A percentile compares a stretch with the other conserved stretches of the same genome.
Evolutionary conservation across 1,140 invertebrate genomes (phyloP).

Genomic region (Acromyrmex charruanus): DNA sequence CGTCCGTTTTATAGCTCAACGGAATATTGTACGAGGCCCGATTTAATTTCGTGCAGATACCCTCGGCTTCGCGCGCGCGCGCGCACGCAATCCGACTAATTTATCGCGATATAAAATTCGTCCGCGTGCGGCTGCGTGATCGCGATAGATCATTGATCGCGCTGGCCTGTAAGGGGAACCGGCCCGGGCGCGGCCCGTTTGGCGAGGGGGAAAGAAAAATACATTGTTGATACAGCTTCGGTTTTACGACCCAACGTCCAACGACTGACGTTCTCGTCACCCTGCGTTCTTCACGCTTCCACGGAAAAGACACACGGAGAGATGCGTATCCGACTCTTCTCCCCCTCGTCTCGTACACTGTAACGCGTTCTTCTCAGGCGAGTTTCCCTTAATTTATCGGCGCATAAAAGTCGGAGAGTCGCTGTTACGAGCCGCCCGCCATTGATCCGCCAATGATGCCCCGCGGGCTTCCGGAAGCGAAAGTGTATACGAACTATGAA

Average conservation of each 20-base stretch:
- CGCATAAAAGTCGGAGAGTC: slow-evolving; percentile 66
- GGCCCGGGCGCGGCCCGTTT: slow-evolving; percentile 7
- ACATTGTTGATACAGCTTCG: slow-evolving; percentile 58
- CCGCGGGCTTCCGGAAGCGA: slow-evolving; percentile 39
- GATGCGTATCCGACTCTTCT: slow-evolving; percentile 57
- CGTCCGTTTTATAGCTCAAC: slow-evolving; percentile 43
- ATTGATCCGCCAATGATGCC: slow-evolving; percentile 50
- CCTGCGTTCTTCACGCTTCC: slow-evolving; percentile 48
- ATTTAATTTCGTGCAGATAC: slow-evolving; percentile 56
- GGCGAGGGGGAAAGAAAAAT: slow-evolving; percentile 11
- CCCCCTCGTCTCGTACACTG: slow-evolving; percentile 32
- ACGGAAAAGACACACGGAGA: slow-evolving; percentile 52
- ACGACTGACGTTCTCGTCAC: slow-evolving; percentile 42
- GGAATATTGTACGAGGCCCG: slow-evolving; percentile 26
- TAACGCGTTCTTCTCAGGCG: slow-evolving; percentile 36
- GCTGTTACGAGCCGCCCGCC: slow-evolving; percentile 47
- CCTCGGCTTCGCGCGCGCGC: slow-evolving; percentile 35
- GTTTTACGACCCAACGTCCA: slow-evolving; percentile 63
- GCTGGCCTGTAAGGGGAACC: neutral
- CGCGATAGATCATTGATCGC: slow-evolving; percentile 63
- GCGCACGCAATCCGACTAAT: slow-evolving; percentile 56
- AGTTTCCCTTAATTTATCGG: slow-evolving; percentile 69
- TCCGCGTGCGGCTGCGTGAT: slow-evolving; percentile 47
- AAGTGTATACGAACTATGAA: neutral
- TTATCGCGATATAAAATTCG: slow-evolving; percentile 64